A percentile compares a stretch with the other conserved stretches of the same genome.
Evolutionary conservation across 2,113 vertebrate species (phyloP).

Genomic region (Tupaia tana): DNA sequence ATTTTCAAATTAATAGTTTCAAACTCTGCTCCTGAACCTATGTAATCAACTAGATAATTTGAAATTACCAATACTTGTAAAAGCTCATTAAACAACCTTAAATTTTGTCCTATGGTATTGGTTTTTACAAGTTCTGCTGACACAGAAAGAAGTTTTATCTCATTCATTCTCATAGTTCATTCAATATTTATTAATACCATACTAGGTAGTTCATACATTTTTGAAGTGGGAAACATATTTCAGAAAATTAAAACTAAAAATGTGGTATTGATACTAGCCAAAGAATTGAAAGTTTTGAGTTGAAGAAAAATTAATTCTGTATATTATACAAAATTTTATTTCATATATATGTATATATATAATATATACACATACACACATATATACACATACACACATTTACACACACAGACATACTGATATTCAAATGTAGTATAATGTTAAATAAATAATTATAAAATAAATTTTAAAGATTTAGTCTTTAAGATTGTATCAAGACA

Average conservation of each 20-base stretch:
- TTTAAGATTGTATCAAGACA: conserved; percentile 43
- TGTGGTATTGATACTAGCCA: conserved; percentile 4
- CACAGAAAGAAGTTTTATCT: conserved; percentile 35
- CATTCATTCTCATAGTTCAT: conserved; percentile 29
- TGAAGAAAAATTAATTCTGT: conserved; percentile 51
- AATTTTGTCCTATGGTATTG: not conserved
- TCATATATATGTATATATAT: not conserved
- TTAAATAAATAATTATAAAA: conserved; percentile 59
- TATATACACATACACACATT: no score
- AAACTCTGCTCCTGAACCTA: not conserved
- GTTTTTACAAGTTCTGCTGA: not conserved
- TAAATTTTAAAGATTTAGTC: conserved; percentile 52
- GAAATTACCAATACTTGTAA: not conserved
- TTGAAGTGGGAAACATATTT: not conserved
- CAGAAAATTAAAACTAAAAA: conserved; percentile 52
- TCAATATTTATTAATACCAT: conserved; percentile 57
- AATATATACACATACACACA: no score
- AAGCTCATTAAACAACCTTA: conserved; percentile 1
- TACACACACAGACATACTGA: not conserved
- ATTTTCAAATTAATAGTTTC: not conserved
- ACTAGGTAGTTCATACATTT: conserved; percentile 28
- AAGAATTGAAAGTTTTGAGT: conserved; percentile 21
- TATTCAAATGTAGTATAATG: conserved; percentile 24
- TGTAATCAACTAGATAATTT: conserved; percentile 17
- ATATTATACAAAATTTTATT: conserved; percentile 16